A percentile compares a stretch with the other conserved stretches of the same genome.
phyloP scores from a whole-genome alignment of 2,113 vertebrate genomes.

The Microtus ochrogaster region DNA sequence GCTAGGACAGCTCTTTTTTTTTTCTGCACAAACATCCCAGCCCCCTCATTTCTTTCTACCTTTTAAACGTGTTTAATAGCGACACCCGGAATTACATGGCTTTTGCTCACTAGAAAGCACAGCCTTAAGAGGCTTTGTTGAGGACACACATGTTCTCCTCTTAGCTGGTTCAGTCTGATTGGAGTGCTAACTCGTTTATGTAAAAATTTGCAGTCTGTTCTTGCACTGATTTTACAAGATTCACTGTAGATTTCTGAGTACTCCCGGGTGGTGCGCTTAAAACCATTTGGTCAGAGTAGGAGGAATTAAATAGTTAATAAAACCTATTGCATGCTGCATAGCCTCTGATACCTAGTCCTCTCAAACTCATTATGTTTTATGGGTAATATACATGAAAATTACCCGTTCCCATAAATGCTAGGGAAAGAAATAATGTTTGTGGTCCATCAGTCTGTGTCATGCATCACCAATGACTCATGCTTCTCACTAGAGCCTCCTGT shows the following conservation, averaged over 20 bases:
- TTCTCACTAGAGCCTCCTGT: not conserved
- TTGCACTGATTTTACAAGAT: not conserved
- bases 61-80: not conserved
- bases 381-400: not conserved
- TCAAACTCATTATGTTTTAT: not conserved
- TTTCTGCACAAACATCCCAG: constrained; percentile 24
- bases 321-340: not conserved
- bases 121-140: not conserved
- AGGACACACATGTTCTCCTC: not conserved
- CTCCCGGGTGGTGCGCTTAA: not conserved
- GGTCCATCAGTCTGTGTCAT: not conserved
- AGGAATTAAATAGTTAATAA: constrained; percentile 5
- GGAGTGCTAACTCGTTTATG: not conserved
- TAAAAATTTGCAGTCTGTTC: not conserved
- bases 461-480: not conserved
- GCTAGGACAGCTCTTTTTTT: not conserved
- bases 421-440: not conserved
- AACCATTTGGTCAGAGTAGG: not conserved
- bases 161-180: not conserved
- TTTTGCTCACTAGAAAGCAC: not conserved
- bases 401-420: not conserved
- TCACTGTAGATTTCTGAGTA: not conserved
- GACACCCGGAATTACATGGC: constrained; percentile 43
- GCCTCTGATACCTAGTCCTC: not conserved
- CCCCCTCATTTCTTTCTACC: not conserved